Percentiles rank a stretch among this genome's conserved stretches.
Conservation (phyloP, 2,113 vertebrate genomes). For the Hyla sarda region DNA sequence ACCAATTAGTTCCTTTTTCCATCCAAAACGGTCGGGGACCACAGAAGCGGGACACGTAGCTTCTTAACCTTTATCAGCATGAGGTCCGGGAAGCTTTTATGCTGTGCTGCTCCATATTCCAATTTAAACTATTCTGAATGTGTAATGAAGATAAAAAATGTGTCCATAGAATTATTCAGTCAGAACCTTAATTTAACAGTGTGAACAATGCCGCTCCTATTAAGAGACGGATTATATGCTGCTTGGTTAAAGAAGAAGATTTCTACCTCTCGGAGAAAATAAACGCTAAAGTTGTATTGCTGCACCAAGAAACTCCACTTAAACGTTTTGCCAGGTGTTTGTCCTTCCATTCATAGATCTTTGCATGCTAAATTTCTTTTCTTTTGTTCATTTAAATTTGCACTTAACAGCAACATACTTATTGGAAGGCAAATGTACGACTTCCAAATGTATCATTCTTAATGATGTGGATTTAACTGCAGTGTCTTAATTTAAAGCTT, state of each 20-base stretch:
- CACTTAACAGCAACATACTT: neutral
- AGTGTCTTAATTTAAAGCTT: neutral
- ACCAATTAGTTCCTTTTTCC: slow-evolving; percentile 4
- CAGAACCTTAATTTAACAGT: neutral
- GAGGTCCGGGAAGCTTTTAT: neutral
- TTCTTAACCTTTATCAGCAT: neutral
- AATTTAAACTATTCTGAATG: neutral
- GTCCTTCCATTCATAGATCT: neutral
- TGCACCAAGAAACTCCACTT: neutral
- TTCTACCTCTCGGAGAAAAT: slow-evolving; percentile 13
- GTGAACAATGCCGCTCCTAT: neutral
- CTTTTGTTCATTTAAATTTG: neutral
- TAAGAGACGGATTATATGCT: neutral
- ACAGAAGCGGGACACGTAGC: neutral
- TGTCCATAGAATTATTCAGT: neutral
- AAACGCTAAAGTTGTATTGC: neutral
- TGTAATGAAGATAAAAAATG: neutral
- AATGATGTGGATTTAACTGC: neutral
- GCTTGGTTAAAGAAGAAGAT: slow-evolving; percentile 3
- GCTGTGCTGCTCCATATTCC: neutral
- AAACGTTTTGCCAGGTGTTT: neutral
- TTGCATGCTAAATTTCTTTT: neutral
- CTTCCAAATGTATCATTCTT: neutral
- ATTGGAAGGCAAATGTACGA: neutral
- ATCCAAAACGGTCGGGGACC: neutral